These are phyloP conservation scores for Paratrypauchen microcephalus DNA, from an alignment of 2,797 vertebrate species.

Conservation along the genomic window DNA sequence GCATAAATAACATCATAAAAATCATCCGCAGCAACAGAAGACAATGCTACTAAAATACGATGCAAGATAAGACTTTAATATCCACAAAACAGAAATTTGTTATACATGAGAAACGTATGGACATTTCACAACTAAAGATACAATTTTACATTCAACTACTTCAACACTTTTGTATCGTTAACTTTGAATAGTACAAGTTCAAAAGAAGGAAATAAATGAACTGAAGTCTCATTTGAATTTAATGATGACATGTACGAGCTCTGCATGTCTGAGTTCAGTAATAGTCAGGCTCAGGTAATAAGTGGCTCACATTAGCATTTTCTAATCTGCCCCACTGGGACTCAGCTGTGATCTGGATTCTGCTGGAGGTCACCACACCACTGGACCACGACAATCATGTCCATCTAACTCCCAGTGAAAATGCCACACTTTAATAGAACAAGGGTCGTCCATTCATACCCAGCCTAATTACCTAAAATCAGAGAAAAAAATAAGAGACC, in stretches of 20 bases:
- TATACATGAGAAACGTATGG: no score
- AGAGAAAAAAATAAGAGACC: no score
- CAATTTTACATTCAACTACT: background rate
- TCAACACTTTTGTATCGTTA: background rate
- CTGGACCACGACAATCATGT: slow-evolving; percentile 23
- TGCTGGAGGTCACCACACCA: slow-evolving; percentile 19
- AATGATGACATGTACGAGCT: background rate
- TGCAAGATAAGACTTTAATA: no score
- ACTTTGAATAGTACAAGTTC: background rate
- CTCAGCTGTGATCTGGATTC: slow-evolving; percentile 13
- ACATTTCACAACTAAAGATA: no score
- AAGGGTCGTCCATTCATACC: background rate
- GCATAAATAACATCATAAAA: no score
- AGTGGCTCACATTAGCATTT: slow-evolving; percentile 14
- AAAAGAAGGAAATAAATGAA: background rate
- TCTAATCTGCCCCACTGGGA: slow-evolving; percentile 17
- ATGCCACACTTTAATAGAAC: slow-evolving; percentile 7
- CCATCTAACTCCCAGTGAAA: slow-evolving; percentile 14
- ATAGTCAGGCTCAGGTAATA: slow-evolving; percentile 2
- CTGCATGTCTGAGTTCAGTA: background rate
- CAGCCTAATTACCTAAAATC: background rate
- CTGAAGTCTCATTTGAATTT: background rate
- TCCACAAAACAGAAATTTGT: no score
- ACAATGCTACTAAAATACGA: no score
- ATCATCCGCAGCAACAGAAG: no score